Percentiles rank a stretch among this genome's conserved stretches.
Conservation (phyloP, 2,113 vertebrate species). For the Calidris pygmaea region DNA sequence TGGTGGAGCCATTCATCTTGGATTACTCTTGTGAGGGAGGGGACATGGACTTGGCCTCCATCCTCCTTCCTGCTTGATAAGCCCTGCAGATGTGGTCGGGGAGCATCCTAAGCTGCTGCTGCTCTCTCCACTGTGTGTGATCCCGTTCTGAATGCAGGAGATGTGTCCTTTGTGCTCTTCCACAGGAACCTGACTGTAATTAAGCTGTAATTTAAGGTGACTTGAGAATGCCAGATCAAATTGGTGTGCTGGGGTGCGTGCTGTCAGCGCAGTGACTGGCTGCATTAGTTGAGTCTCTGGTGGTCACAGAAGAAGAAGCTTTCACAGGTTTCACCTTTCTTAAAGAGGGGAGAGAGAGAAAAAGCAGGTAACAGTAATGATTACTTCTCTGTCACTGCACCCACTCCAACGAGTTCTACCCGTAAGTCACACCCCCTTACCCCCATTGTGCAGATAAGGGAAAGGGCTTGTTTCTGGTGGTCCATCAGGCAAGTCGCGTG, state of each 20-base stretch:
- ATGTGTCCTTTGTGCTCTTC: not conserved
- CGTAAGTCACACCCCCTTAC: not conserved
- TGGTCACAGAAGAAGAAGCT: not conserved
- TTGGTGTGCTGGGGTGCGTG: too few species aligned
- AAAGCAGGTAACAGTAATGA: not conserved
- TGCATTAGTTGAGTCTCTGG: not conserved
- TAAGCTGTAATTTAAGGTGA: not conserved
- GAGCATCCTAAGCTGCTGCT: not conserved
- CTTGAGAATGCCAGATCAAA: not conserved
- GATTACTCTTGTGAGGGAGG: not conserved
- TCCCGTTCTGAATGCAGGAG: not conserved
- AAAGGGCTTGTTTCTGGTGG: not conserved
- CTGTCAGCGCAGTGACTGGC: not conserved
- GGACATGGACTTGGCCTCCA: fast-evolving
- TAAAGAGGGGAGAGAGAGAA: not conserved
- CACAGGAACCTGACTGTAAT: not conserved
- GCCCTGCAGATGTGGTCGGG: fast-evolving
- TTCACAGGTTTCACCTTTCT: not conserved
- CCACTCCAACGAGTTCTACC: not conserved
- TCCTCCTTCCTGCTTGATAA: not conserved
- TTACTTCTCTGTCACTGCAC: not conserved
- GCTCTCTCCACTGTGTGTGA: fast-evolving
- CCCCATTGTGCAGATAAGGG: not conserved
- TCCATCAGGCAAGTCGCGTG: not conserved
- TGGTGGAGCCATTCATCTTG: not conserved